A percentile compares a stretch with the other conserved stretches of the same genome.
Conservation (phyloP, 2,888 invertebrate genomes). For the Ochlodes sylvanus region DNA sequence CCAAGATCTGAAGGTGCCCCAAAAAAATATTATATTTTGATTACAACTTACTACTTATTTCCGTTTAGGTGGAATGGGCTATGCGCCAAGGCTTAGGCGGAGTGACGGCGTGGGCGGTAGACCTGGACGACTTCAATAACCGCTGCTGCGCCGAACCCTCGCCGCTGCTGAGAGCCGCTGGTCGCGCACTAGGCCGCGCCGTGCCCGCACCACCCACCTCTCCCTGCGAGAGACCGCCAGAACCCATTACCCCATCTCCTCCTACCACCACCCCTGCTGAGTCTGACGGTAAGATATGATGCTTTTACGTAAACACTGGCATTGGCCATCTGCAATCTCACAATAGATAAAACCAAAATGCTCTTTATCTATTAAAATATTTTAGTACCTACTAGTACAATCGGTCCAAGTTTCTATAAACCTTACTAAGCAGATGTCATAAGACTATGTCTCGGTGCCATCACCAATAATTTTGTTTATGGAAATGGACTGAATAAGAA, state of each 20-base stretch:
- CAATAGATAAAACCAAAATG: no score
- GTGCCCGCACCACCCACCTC: constrained; percentile 79
- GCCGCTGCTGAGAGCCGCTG: constrained; percentile 91
- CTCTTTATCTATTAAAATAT: no score
- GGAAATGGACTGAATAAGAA: no score
- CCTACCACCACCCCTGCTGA: constrained; percentile 87
- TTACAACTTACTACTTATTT: neutral
- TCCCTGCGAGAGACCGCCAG: constrained; percentile 88
- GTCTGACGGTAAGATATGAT: constrained; percentile 61
- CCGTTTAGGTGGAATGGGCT: constrained; percentile 88
- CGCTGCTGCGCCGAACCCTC: constrained; percentile 92
- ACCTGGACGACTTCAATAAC: constrained; percentile 94
- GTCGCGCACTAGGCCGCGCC: constrained; percentile 88
- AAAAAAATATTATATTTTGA: no score
- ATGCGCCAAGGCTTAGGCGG: constrained; percentile 90
- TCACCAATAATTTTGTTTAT: no score
- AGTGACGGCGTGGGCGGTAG: constrained; percentile 94
- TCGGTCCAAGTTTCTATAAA: no score
- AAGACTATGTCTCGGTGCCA: no score
- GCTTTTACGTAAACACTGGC: constrained; percentile 47
- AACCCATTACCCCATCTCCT: constrained; percentile 90
- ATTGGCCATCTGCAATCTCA: no score
- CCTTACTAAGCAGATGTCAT: no score
- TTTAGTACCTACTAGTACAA: no score
- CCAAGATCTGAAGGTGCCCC: no score